Base-by-base conservation (phyloP, 1,140 invertebrate genomes). In the Arion vulgaris region DNA sequence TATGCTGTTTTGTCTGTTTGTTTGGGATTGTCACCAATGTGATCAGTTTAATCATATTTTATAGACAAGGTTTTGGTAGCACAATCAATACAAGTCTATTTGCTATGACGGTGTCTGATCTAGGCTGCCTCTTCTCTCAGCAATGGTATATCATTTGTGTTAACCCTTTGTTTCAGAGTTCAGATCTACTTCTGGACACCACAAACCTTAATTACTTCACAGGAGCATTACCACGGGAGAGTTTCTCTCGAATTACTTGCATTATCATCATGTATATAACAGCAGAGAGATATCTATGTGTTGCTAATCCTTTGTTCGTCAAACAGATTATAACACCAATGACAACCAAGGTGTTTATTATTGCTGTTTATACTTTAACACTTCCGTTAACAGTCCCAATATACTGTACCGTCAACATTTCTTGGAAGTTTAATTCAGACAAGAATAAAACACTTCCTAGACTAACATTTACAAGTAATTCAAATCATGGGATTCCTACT, bases 111-210 rank as follows among this genome's bases (percentile, higher is more conserved):
- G 28, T 53, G 32, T 2, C 75, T 7, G 49, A 53, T 32, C 45
- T 77, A 2, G 32, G 45, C 15, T 4, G 53, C 57, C 49, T 77
- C 1, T 7, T 53, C 4, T 9, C 13, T 57, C 28, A 51, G 32
- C 49, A 11, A 9, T 62, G n/a, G 49, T 32, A 11, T 17, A 28
- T 15, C 51, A 17, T 57, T 32, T 34, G 75, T 39, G 17, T 19
- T 32, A 77, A 77, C 53, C 45, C 53, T 57, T 23, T 77, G 32
- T 57, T 77, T 15, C 17, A 17, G 75, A 23, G 34, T 41, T 53
- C 75, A 32, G 19, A 57, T 39, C 4, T 39, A 23, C 5, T 26
- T 13, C 17, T 62, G 0, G 75, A 57, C 32, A 19, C 19, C 38
- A n/a, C 34, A 5, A 45, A n/a, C 17, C 5, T 45, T n/a, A 2